Evolutionary conservation across 2,113 vertebrate species (phyloP).

Genomic region (Acanthisitta chloris): DNA sequence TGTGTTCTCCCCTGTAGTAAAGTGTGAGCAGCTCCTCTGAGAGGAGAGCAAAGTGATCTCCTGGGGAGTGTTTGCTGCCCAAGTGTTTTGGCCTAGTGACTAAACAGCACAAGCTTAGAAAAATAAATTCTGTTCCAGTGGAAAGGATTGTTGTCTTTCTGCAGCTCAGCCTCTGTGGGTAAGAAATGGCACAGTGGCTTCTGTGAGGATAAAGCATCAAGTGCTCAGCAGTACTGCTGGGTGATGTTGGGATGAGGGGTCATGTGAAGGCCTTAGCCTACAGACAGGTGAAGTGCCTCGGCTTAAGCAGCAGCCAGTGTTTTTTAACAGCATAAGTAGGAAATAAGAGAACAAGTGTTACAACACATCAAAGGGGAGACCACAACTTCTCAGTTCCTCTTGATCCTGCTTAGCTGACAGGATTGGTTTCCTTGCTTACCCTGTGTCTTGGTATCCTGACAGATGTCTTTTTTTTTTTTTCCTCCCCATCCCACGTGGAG

Average conservation of each 20-base stretch:
- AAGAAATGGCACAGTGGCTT: not conserved
- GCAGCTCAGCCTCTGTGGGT: not conserved
- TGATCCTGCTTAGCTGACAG: not conserved
- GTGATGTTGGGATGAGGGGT: not conserved
- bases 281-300: not conserved
- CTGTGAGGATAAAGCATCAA: not conserved
- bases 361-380: not conserved
- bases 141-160: not conserved
- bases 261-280: not conserved
- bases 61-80: not conserved
- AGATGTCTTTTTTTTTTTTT: not conserved
- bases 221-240: not conserved
- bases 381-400: not conserved
- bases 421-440: not conserved
- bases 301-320: not conserved
- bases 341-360: not conserved
- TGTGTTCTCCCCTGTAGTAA: not conserved
- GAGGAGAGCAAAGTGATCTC: not conserved
- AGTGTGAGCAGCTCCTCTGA: rapidly evolving
- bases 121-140: not conserved
- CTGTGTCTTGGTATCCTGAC: not conserved
- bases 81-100: not conserved
- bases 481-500: not conserved
- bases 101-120: not conserved
- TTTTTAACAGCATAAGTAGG: not conserved